phyloP scores from a whole-genome alignment of 2,113 vertebrate genomes.

The Meriones unguiculatus region DNA sequence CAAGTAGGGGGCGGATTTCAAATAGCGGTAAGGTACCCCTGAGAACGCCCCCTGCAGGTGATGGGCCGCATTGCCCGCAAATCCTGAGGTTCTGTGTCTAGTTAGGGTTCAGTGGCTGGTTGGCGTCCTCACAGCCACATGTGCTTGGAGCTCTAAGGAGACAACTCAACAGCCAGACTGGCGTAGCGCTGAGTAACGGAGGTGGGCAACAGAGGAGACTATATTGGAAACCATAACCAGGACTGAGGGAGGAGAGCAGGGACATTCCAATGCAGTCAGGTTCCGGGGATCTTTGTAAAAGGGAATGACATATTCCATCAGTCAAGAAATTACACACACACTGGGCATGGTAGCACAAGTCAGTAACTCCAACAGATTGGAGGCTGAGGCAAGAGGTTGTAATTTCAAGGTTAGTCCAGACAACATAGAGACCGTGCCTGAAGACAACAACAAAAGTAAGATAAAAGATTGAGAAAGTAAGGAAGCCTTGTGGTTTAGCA shows the following conservation, averaged over 20 bases:
- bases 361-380: background rate
- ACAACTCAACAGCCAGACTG: background rate
- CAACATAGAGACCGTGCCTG: background rate
- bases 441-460: background rate
- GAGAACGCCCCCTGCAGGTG: background rate
- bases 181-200: background rate
- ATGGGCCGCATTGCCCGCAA: background rate
- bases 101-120: slow-evolving; percentile 27
- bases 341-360: background rate
- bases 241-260: background rate
- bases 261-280: slow-evolving; percentile 1
- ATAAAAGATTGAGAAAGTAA: background rate
- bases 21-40: background rate
- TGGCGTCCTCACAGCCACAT: background rate
- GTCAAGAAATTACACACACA: background rate
- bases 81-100: background rate
- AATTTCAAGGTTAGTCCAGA: background rate
- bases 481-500: background rate
- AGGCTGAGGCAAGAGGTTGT: background rate
- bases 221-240: slow-evolving; percentile 8
- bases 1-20: background rate
- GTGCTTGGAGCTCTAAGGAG: slow-evolving; percentile 1
- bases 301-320: background rate
- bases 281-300: background rate
- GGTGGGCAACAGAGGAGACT: background rate